Evolutionary conservation across 2,888 invertebrate species (phyloP), one percentile per base, ranked within the genome.

Genomic region (Aphodius granarius): DNA sequence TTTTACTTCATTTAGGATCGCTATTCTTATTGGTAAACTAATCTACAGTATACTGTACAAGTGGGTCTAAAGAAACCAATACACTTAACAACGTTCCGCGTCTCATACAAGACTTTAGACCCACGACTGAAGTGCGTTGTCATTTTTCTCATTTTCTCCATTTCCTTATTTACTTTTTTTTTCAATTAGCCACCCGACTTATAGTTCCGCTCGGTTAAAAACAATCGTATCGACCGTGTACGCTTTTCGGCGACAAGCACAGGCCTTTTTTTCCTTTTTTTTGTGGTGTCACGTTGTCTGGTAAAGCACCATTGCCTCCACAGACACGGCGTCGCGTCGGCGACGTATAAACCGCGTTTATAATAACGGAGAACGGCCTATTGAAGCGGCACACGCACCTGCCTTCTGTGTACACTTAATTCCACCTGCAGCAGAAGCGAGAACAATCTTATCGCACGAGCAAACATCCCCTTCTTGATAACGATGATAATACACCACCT

Each of bases 151-250:
- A 43, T 43, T 43, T 43, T 43, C 43, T 43, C 43, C 13, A 43
- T 43, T 43, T 43, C 43, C 43, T 43, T 43, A 43, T 43, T 43
- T 43, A 43, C 43, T 43, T 3, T 43, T 43, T 23, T 43, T 43
- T 43, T 43, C 43, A 43, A 43, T 43, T 43, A 43, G 43, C 43
- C 43, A 43, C 43, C 43, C 23, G 23, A 23, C 23, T 23, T 23
- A 1, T 43, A 43, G 21, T 68, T 68, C 68, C 68, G 68, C 68
- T 68, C 68, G 68, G 16, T 19, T 68, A 68, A 21, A 68, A 68
- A 68, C 68, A 68, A 68, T 68, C 68, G 68, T 21, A 68, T 21
- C 68, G 68, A 68, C 68, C 68, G 68, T 68, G 5, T 22, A 22
- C 68, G 65, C 16, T 65, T 65, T 65, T 19, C 65, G 65, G 19